Conservation (phyloP, 2,888 invertebrate genomes). For the Oxyscelio sp. region DNA sequence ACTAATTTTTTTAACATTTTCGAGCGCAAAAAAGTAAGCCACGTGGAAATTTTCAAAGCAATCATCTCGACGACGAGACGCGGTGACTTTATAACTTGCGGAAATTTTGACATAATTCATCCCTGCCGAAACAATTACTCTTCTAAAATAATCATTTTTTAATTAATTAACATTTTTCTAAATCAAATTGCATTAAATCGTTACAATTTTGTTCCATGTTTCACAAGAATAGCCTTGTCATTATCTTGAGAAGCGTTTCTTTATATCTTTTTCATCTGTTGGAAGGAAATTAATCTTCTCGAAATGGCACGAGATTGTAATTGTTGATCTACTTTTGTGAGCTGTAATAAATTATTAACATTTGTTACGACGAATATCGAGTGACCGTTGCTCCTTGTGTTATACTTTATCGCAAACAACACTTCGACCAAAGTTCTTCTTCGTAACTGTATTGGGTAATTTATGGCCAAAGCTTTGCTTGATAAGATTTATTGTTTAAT, state of each 20-base stretch:
- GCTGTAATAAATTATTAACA: too few relatives aligned
- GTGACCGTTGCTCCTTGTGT: constrained; percentile 14
- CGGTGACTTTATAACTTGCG: not conserved
- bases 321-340: not conserved
- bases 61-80: constrained; percentile 6
- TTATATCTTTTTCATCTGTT: too few relatives aligned
- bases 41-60: constrained; percentile 43
- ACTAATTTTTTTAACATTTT: constrained; percentile 51
- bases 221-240: too few relatives aligned
- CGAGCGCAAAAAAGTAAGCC: constrained; percentile 10
- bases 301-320: too few relatives aligned
- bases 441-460: constrained; percentile 45
- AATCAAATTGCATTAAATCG: too few relatives aligned
- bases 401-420: constrained; percentile 47
- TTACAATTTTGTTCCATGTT: too few relatives aligned
- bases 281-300: too few relatives aligned
- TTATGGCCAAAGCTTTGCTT: constrained; percentile 15
- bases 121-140: too few relatives aligned
- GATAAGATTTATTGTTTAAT: constrained; percentile 57
- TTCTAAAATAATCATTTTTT: too few relatives aligned
- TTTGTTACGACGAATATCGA: constrained; percentile 23
- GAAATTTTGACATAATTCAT: constrained; percentile 8
- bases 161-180: too few relatives aligned
- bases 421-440: constrained; percentile 27
- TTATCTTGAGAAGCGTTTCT: too few relatives aligned